A percentile compares a stretch with the other conserved stretches of the same genome.
Evolutionary conservation across 2,888 invertebrate species (phyloP).

Genomic region (Oligia strigilis): DNA sequence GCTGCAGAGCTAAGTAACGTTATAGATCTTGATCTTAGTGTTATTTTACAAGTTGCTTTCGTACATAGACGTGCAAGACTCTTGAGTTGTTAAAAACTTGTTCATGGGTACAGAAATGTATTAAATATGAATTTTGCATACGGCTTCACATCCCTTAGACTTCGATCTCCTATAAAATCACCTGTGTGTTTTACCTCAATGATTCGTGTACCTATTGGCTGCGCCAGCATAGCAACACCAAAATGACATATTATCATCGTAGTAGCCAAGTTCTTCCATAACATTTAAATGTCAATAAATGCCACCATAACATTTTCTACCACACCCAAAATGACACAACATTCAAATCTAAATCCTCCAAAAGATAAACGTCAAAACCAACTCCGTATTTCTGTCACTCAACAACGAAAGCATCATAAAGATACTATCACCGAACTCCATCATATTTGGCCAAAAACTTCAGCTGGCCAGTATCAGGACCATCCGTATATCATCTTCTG

Average conservation of each 20-base stretch:
- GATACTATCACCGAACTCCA: slow-evolving; percentile 25
- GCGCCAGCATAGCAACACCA: too few relatives aligned
- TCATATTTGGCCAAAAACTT: slow-evolving; percentile 45
- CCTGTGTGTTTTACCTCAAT: background rate
- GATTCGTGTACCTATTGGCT: background rate
- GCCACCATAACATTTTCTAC: too few relatives aligned
- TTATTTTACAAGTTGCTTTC: background rate
- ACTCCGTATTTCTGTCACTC: slow-evolving; percentile 21
- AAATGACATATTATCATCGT: background rate
- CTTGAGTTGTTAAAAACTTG: background rate
- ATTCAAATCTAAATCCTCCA: background rate
- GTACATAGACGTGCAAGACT: rapidly evolving
- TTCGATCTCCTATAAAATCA: background rate
- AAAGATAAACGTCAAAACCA: background rate
- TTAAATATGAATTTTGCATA: background rate
- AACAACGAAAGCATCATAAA: slow-evolving; percentile 37
- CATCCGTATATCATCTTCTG: slow-evolving; percentile 62
- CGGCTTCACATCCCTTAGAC: too few relatives aligned
- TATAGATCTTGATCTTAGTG: background rate
- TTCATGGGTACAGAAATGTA: too few relatives aligned
- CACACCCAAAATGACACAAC: background rate
- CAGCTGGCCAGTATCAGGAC: slow-evolving; percentile 47
- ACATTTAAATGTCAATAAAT: background rate
- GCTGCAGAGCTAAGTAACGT: background rate
- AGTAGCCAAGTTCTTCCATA: background rate